Evolutionary conservation across 2,797 vertebrate species (phyloP), one percentile per base, ranked within the genome.

Genomic region (Aythya fuligula): DNA sequence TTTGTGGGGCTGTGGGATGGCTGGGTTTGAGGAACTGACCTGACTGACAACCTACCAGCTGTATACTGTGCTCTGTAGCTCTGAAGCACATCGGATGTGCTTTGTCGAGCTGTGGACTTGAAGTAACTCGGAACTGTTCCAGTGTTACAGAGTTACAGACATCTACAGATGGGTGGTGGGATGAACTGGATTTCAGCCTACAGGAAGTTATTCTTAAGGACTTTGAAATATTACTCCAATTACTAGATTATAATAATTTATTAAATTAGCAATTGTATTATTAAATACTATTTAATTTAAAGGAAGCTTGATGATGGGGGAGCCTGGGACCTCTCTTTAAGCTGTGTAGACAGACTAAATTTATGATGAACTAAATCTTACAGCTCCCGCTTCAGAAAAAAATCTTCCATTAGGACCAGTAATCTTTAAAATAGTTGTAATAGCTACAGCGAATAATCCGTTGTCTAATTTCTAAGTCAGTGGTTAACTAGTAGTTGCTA

Each of bases 21-120:
- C 65, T 67, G 62, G 4, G 14, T 21, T 24, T 13, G 28, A 69
- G 87, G 57, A 70, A 21, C 17, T 2, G 27, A 32, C n/a, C 25
- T 12, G 21, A 25, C 2, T 17, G 39, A 22, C 58, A 45, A 45
- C 43, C 18, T 6, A 4, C 7, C 58, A 6, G 8, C 11, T 34
- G 65, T 69, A 5, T 8, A 0, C 43, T 8, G 36, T 11, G 39
- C 20, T 0, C 24, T 4, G 1, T 7, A 24, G 73, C 65, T 72
- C 30, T 19, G 56, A 9, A 82, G 64, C 24, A 6, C 8, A 1
- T 17, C 24, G 0, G 17, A 21, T 17, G 39, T 20, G 25, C 39
- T 17, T 34, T 30, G 17, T 1, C 12, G 30, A 66, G 8, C 21
- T 1, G 2, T 22, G 21, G 43, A 51, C 78, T 67, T 43, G 14